Evolutionary conservation across 1,140 invertebrate species (phyloP).

Genomic region (Eurytemora carolleeae): DNA sequence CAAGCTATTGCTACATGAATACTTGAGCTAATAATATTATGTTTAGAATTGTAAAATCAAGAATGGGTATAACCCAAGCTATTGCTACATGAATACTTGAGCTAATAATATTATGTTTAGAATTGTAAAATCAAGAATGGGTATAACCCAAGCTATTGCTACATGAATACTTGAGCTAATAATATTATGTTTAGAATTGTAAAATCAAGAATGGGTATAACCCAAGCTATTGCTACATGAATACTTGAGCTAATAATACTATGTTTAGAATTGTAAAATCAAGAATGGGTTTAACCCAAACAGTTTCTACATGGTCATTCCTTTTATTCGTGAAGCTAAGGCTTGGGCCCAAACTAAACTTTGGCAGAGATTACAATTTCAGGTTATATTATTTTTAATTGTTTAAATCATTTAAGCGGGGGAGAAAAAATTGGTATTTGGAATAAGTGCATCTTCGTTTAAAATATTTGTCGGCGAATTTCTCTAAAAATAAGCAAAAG

Average conservation of each 20-base stretch:
- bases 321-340: not conserved
- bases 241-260: not conserved
- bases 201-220: not conserved
- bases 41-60: too few species aligned
- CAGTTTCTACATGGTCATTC: not conserved
- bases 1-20: too few species aligned
- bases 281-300: not conserved
- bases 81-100: not conserved
- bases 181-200: not conserved
- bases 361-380: not conserved
- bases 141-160: not conserved
- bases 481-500: too few species aligned
- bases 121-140: not conserved
- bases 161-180: not conserved
- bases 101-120: not conserved
- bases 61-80: too few species aligned
- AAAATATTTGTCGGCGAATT: too few species aligned
- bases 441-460: too few species aligned
- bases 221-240: not conserved
- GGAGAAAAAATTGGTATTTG: too few species aligned
- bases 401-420: too few species aligned
- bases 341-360: not conserved
- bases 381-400: not conserved
- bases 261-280: not conserved
- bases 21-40: too few species aligned